Evolutionary conservation across 2,113 vertebrate genomes (phyloP).

Genomic region (Nesospiza acunhae): DNA sequence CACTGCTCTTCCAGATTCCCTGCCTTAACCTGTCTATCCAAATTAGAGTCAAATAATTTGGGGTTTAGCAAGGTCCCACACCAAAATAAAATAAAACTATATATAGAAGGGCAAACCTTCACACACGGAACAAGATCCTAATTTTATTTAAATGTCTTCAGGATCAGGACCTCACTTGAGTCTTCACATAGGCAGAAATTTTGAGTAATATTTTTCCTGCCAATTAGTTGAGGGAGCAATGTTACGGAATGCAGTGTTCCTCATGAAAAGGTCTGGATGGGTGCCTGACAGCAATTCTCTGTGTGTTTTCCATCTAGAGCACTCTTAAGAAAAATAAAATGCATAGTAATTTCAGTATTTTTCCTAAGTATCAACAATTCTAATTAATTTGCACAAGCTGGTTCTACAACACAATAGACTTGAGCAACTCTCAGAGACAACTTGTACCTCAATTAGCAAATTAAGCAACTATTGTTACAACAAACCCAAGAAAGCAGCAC

Average conservation of each 20-base stretch:
- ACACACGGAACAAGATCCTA: neutral
- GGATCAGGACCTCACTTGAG: neutral
- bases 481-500: neutral
- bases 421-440: neutral
- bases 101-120: neutral
- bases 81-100: slow-evolving; percentile 1
- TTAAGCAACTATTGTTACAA: neutral
- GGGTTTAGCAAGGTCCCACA: neutral
- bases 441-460: neutral
- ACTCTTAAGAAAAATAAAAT: neutral
- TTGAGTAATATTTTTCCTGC: slow-evolving; percentile 38
- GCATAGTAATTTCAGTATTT: neutral
- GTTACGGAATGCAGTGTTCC: neutral
- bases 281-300: neutral
- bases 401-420: neutral
- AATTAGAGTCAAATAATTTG: slow-evolving; percentile 32
- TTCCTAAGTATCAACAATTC: neutral
- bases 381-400: neutral
- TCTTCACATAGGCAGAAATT: neutral
- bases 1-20: neutral
- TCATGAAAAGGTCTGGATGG: neutral
- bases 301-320: neutral
- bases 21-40: neutral
- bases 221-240: neutral
- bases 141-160: neutral